These are phyloP conservation scores for Pasiphila rectangulata DNA, from an alignment of 2,888 invertebrate genomes.

Conservation along the genomic window DNA sequence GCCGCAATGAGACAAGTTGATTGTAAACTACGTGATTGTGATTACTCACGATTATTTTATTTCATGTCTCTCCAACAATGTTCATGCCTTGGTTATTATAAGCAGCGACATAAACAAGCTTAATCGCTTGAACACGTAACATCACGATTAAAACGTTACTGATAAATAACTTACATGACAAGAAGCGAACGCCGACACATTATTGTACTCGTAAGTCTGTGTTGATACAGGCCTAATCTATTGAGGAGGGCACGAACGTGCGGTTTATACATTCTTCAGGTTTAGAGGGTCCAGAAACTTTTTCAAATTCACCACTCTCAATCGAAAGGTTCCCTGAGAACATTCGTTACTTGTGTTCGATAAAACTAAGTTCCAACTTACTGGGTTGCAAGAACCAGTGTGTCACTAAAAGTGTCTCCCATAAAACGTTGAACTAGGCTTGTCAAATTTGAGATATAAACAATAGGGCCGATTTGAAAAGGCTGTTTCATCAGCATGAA, in stretches of 20 bases:
- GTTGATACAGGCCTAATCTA: constrained; percentile 35
- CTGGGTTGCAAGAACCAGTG: neutral
- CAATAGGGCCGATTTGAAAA: constrained; percentile 7
- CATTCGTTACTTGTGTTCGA: constrained; percentile 4
- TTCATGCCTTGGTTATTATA: constrained; percentile 33
- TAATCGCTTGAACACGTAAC: constrained; percentile 23
- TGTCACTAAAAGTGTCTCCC: constrained; percentile 1
- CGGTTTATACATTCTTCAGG: constrained; percentile 50
- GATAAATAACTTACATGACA: constrained; percentile 12
- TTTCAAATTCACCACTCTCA: constrained; percentile 47
- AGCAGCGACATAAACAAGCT: constrained; percentile 31
- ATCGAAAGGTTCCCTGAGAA: constrained; percentile 21
- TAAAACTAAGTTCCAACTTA: neutral
- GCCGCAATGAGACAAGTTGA: constrained; percentile 44
- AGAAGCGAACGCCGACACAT: constrained; percentile 11
- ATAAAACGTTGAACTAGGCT: neutral
- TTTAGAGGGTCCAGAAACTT: constrained; percentile 46
- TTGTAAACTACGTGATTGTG: constrained; percentile 49
- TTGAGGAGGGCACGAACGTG: constrained; percentile 40
- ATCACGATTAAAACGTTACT: constrained; percentile 20
- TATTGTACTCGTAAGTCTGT: constrained; percentile 30
- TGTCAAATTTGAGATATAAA: constrained; percentile 1
- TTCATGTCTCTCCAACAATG: constrained; percentile 40
- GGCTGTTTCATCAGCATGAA: constrained; percentile 10
- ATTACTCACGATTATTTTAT: constrained; percentile 54